phyloP scores from a whole-genome alignment of 2,113 vertebrate genomes.

The Acanthisitta chloris region DNA sequence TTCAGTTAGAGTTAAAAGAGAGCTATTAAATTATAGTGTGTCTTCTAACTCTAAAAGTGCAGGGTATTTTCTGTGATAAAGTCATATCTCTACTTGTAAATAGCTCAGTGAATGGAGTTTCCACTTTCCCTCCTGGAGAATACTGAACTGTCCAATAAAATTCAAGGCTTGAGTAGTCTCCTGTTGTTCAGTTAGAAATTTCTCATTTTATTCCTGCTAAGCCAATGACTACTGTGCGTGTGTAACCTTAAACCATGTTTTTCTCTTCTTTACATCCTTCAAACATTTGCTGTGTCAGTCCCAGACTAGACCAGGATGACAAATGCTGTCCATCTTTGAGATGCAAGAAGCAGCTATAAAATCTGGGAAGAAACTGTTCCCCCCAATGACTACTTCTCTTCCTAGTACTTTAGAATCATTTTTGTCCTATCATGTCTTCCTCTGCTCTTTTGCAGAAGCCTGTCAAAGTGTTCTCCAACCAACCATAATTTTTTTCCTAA shows the following conservation, averaged over 20 bases:
- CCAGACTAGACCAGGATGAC: neutral
- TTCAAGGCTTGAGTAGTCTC: neutral
- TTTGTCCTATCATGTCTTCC: neutral
- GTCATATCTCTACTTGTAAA: neutral
- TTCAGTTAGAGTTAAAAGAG: neutral
- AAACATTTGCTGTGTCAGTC: neutral
- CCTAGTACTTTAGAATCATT: neutral
- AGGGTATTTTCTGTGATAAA: neutral
- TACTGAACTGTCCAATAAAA: neutral
- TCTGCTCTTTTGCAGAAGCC: neutral
- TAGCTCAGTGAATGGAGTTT: neutral
- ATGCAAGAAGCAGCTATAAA: neutral
- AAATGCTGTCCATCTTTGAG: neutral
- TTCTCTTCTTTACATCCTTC: neutral
- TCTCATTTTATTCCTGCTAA: neutral
- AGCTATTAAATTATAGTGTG: neutral
- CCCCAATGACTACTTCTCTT: neutral
- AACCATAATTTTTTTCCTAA: neutral
- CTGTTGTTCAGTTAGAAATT: neutral
- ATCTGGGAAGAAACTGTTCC: neutral
- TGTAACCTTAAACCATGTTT: neutral
- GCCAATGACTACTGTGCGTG: neutral
- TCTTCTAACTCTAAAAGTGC: neutral
- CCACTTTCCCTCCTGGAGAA: neutral
- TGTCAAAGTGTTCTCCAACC: neutral